These are phyloP conservation scores for Zosterops hypoxanthus DNA, from an alignment of 2,113 vertebrate genomes.

Conservation along the genomic window DNA sequence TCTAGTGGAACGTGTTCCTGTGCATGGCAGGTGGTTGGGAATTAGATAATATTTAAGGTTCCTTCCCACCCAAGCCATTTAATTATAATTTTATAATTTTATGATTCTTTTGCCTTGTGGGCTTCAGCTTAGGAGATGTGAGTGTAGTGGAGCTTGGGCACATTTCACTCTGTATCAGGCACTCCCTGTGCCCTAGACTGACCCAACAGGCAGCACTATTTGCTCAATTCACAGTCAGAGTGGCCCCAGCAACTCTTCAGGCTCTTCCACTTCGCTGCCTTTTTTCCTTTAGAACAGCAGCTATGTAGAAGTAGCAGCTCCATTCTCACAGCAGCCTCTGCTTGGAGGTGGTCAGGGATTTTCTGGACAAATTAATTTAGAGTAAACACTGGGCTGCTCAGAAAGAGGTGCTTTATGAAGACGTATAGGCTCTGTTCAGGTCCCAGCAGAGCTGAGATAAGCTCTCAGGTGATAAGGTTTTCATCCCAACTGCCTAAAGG, in stretches of 20 bases:
- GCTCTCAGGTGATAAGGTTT: neutral
- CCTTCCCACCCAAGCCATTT: neutral
- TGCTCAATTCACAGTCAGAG: neutral
- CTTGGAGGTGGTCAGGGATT: neutral
- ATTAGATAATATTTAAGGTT: neutral
- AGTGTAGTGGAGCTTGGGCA: neutral
- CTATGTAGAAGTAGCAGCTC: neutral
- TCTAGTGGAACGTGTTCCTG: neutral
- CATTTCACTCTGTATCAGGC: neutral
- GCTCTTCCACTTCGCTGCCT: neutral
- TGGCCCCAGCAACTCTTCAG: rapidly evolving
- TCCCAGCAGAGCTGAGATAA: neutral
- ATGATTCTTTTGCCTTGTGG: neutral
- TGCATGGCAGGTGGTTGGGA: neutral
- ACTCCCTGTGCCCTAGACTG: neutral
- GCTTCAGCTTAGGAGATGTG: neutral
- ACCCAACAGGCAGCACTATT: neutral
- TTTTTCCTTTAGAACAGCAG: neutral
- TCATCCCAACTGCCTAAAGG: neutral
- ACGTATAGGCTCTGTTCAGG: neutral
- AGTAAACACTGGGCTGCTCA: neutral
- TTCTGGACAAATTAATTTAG: neutral
- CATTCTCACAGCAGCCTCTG: neutral
- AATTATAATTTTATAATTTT: neutral
- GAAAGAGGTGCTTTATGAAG: neutral